A percentile compares a stretch with the other conserved stretches of the same genome.
Conservation (phyloP, 2,888 invertebrate species). For the Nomada fucata region DNA sequence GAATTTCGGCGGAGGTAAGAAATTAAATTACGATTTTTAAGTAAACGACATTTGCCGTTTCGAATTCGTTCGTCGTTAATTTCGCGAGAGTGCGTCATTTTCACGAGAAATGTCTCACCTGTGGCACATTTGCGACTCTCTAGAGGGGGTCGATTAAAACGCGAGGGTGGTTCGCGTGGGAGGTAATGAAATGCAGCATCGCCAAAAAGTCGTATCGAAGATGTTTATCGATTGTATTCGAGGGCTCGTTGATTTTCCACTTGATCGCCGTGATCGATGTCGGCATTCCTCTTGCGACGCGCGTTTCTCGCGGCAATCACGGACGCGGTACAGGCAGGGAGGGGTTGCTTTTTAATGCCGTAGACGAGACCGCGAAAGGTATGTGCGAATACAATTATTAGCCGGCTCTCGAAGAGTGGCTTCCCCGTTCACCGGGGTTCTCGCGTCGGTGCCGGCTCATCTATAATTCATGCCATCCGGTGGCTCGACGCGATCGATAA, state of each 20-base stretch:
- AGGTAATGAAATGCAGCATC: too few relatives aligned
- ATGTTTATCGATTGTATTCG: conserved; percentile 7
- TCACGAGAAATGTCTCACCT: too few relatives aligned
- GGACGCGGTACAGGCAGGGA: neutral
- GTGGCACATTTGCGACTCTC: too few relatives aligned
- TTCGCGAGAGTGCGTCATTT: too few relatives aligned
- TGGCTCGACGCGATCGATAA: conserved; percentile 82
- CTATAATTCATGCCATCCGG: conserved; percentile 83
- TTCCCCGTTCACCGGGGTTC: conserved; percentile 67
- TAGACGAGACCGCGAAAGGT: conserved; percentile 64
- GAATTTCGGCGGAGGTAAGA: neutral
- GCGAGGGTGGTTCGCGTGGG: too few relatives aligned
- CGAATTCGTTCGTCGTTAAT: too few relatives aligned
- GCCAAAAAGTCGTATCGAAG: neutral
- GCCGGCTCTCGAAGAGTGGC: conserved; percentile 78
- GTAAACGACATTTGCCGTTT: too few relatives aligned
- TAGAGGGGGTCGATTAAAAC: too few relatives aligned
- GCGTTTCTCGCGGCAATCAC: conserved; percentile 57
- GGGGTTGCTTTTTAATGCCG: conserved; percentile 59
- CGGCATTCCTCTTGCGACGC: conserved; percentile 15
- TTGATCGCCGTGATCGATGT: conserved; percentile 34
- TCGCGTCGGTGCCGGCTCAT: conserved; percentile 78
- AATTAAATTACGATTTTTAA: too few relatives aligned
- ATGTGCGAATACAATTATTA: conserved; percentile 79
- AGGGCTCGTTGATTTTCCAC: conserved; percentile 35